phyloP scores from a whole-genome alignment of 2,888 invertebrate species.

The Tineola bisselliella region DNA sequence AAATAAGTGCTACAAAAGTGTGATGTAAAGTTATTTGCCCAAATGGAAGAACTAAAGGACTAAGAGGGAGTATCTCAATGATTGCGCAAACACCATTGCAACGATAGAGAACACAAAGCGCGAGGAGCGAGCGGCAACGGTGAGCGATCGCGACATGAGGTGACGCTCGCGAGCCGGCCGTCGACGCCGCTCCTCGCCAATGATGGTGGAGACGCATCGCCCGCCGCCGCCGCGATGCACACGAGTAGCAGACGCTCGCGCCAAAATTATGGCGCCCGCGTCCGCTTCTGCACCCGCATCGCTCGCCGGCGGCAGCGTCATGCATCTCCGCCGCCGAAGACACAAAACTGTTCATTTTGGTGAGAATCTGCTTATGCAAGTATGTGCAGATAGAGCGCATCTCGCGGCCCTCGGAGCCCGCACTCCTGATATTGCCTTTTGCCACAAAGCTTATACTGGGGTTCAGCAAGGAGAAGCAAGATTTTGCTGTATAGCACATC shows the following conservation, averaged over 20 bases:
- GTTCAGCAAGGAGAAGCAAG: conserved; percentile 50
- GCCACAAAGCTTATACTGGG: conserved; percentile 58
- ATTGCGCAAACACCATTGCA: conserved; percentile 21
- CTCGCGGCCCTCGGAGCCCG: conserved; percentile 59
- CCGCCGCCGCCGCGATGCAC: conserved; percentile 38
- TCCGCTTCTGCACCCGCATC: conserved; percentile 69
- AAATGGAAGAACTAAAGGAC: neutral
- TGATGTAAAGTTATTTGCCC: neutral
- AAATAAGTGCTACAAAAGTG: neutral
- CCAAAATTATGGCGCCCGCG: conserved; percentile 52
- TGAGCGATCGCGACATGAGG: conserved; percentile 46
- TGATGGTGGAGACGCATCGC: conserved; percentile 66
- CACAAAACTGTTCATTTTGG: conserved; percentile 84
- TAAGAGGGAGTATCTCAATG: neutral
- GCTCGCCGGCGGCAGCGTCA: conserved; percentile 55
- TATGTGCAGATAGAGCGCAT: conserved; percentile 75
- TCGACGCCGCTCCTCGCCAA: conserved; percentile 61
- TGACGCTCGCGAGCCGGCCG: conserved; percentile 60
- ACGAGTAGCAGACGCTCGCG: conserved; percentile 48
- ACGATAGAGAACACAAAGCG: neutral
- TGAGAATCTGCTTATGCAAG: conserved; percentile 78
- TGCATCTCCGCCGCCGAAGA: conserved; percentile 74
- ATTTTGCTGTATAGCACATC: conserved; percentile 61
- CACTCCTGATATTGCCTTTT: conserved; percentile 58
- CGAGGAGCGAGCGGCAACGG: conserved; percentile 21